These are phyloP conservation scores for Asbolus verrucosus DNA, from an alignment of 1,140 invertebrate genomes.

Conservation along the genomic window DNA sequence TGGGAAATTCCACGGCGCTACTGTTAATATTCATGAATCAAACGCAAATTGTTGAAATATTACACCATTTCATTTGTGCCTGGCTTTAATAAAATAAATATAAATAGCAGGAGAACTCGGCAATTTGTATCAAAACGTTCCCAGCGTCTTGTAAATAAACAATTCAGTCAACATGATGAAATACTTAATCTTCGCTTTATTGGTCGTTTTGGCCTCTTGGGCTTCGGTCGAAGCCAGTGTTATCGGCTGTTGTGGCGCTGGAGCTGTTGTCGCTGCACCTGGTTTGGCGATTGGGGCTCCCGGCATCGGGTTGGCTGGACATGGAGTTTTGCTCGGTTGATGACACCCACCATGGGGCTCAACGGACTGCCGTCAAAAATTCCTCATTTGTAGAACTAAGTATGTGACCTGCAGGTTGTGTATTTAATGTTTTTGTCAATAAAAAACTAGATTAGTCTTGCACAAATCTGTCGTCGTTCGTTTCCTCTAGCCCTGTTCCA, in stretches of 20 bases:
- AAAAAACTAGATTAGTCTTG: neutral
- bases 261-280: neutral
- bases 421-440: constrained; percentile 7
- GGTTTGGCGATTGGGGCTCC: constrained; percentile 5
- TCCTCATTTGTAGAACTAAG: neutral
- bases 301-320: neutral
- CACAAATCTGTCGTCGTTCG: neutral
- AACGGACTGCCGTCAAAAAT: neutral
- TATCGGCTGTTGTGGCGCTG: neutral
- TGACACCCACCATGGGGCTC: neutral
- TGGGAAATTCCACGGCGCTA: too few species aligned
- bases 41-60: neutral
- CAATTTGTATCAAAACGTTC: neutral
- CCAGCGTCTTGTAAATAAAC: neutral
- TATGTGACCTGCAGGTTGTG: constrained; percentile 1
- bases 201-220: constrained; percentile 10
- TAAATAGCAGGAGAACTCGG: neutral
- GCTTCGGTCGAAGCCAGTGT: constrained; percentile 3
- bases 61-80: constrained; percentile 1
- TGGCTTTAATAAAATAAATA: too few species aligned
- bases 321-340: neutral
- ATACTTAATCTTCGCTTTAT: neutral
- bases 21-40: neutral
- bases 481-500: too few species aligned
- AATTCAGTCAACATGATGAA: constrained; percentile 10